Conservation (phyloP, 2,113 vertebrate species). For the Psilopogon haemacephalus region DNA sequence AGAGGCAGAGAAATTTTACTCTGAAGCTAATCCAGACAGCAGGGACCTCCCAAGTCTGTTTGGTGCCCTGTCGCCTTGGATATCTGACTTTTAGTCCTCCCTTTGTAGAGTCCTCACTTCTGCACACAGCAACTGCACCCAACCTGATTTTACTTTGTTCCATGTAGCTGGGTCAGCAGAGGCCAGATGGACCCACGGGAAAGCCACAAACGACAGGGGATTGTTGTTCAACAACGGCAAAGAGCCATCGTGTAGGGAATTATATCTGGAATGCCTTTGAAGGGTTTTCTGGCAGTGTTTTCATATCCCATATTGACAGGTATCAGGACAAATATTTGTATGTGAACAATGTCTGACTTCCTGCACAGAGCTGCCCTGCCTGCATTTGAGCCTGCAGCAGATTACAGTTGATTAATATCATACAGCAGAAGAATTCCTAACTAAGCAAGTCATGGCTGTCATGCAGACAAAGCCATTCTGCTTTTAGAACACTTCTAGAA, state of each 20-base stretch:
- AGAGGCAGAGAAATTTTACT: neutral
- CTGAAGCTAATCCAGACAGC: neutral
- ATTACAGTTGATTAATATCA: constrained; percentile 39
- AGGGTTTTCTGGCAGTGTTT: neutral
- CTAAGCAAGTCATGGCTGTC: neutral
- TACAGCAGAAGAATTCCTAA: constrained; percentile 16
- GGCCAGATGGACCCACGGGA: neutral
- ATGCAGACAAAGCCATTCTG: neutral
- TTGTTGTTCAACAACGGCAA: neutral
- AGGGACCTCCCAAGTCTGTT: neutral
- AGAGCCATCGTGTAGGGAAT: neutral
- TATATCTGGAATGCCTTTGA: constrained; percentile 30
- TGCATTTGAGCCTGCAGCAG: constrained; percentile 2
- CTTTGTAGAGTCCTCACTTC: neutral
- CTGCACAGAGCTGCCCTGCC: neutral
- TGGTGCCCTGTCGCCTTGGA: neutral
- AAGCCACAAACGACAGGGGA: neutral
- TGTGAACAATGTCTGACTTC: constrained; percentile 1
- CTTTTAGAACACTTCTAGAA: neutral
- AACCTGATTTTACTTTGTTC: neutral
- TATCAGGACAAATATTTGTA: constrained; percentile 12
- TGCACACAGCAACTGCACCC: neutral
- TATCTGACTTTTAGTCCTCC: neutral
- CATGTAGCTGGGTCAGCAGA: neutral
- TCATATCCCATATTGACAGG: constrained; percentile 24